Evolutionary conservation across 2,797 vertebrate species (phyloP).

Genomic region (Lagorchestes hirsutus): DNA sequence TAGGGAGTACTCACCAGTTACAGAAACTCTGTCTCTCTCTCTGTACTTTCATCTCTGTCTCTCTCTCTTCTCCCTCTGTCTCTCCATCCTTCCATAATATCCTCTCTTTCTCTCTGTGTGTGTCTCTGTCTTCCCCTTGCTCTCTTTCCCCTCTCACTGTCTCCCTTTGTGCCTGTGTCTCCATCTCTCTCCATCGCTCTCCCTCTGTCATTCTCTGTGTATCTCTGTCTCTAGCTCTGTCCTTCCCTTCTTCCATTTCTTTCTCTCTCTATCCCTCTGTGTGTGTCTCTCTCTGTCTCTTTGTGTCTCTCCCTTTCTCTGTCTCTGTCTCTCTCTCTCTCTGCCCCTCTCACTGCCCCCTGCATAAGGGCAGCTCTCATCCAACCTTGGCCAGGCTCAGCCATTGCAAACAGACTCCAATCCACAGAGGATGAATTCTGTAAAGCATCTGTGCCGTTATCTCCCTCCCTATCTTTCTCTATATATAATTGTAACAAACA

Average conservation of each 20-base stretch:
- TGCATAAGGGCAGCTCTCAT: neutral
- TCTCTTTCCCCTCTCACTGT: neutral
- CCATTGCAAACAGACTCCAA: slow-evolving; percentile 73
- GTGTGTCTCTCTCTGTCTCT: neutral
- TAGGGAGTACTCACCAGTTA: neutral
- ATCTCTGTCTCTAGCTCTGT: neutral
- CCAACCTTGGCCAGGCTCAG: slow-evolving; percentile 15
- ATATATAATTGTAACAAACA: slow-evolving; percentile 77
- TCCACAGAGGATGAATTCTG: slow-evolving; percentile 81
- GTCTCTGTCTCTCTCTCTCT: neutral
- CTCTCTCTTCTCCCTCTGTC: neutral
- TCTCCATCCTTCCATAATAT: too few species aligned
- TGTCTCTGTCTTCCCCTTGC: accelerated
- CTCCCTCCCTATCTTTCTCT: slow-evolving; percentile 85
- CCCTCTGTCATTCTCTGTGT: neutral
- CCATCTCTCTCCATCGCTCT: neutral
- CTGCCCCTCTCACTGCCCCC: neutral
- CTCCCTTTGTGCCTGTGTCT: neutral
- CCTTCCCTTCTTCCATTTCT: neutral
- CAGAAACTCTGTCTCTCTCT: neutral
- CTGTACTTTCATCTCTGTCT: neutral
- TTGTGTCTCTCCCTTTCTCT: neutral
- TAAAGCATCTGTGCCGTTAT: slow-evolving; percentile 77
- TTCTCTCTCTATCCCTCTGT: too few species aligned
- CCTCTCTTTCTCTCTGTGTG: neutral